Base-by-base conservation (phyloP, 2,797 vertebrate species). In the Ceryle rudis region DNA sequence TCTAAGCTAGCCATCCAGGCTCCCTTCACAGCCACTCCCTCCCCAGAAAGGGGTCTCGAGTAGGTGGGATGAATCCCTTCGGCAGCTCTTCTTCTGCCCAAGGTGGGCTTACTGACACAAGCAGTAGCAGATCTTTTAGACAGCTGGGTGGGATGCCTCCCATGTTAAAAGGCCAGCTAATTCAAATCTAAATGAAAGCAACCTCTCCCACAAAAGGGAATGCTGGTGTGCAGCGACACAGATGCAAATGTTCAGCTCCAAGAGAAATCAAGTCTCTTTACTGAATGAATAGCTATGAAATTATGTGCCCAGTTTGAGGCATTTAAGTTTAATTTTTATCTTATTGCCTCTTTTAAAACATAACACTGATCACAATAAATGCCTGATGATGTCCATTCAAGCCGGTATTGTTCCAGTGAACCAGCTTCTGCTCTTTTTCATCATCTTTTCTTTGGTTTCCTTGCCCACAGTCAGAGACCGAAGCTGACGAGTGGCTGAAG, bases 301-400 rank as follows among this genome's bases (percentile, higher is more conserved):
- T 42, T 9, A 80, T 81, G 49, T 49, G 44, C 52, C 60, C 19
- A 61, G 67, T 41, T 13, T 54, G 37, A 86, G 23, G 17, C 21
- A 81, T 60, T 83, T 66, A 44, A 61, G 16, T 46, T 74, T 60
- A 39, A 25, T 73, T 93, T 86, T 91, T 72, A 52, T 77, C 70
- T 66, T 70, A 77, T 10, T 80, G 41, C 47, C 54, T 83, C 54
- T 52, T 86, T 86, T 33, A 81, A 91, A 88, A 72, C 5, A 6
- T 20, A 61, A 41, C 20, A 42, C 8, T 70, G n/a, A 37, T 57
- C 9, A 5, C 51, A 86, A 60, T 62, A 77, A 89, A 86, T 26
- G 80, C 60, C 91, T 81, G 51, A 94, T 61, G 37, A 93, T 73
- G 64, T 88, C 73, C 70, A 86, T 69, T 90, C 62, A 62, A 49